phyloP scores from a whole-genome alignment of 1,140 invertebrate genomes.

The Oncopeltus fasciatus region DNA sequence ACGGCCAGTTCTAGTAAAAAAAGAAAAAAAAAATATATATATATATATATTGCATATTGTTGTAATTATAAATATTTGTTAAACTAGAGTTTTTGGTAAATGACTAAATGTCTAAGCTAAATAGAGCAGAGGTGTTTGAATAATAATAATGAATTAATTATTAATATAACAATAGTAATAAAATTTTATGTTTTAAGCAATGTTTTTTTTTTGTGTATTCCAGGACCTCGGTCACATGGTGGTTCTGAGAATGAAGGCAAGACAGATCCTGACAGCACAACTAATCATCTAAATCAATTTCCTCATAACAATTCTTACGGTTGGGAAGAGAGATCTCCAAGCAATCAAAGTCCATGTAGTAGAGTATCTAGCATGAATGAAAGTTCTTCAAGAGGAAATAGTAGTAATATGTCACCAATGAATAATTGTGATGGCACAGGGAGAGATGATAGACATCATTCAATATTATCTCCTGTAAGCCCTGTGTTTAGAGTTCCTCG shows the following conservation, averaged over 20 bases:
- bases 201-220: neutral
- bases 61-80: too few species aligned
- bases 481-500: conserved; percentile 46
- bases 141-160: too few species aligned
- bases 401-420: neutral
- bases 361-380: neutral
- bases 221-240: neutral
- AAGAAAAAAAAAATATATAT: too few species aligned
- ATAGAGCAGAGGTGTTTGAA: too few species aligned
- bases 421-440: neutral
- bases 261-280: conserved; percentile 52
- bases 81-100: too few species aligned
- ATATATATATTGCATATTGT: too few species aligned
- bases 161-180: too few species aligned
- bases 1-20: too few species aligned
- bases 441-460: neutral
- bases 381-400: neutral
- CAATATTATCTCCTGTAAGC: conserved; percentile 30
- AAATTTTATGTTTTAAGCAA: neutral
- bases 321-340: neutral
- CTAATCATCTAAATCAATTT: neutral
- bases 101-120: too few species aligned
- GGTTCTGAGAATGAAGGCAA: conserved; percentile 34
- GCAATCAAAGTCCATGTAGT: neutral
- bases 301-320: neutral